Evolutionary conservation across 2,113 vertebrate species (phyloP).

Genomic region (Phycodurus eques): DNA sequence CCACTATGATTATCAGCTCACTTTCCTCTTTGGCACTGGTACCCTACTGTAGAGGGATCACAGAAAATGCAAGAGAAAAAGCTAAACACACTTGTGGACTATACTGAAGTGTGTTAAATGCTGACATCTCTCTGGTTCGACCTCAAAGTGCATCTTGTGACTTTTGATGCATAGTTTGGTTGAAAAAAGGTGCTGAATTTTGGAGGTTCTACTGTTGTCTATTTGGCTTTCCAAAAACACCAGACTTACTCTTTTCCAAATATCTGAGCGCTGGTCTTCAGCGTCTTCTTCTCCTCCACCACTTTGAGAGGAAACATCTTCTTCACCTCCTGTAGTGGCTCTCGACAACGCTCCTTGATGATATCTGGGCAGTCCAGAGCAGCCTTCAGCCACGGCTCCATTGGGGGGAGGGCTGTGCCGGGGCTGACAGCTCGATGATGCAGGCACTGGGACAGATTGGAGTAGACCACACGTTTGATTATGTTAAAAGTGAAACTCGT

Average conservation of each 20-base stretch:
- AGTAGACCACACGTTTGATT: not conserved
- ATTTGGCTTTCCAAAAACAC: not conserved
- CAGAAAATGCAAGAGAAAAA: too few species aligned
- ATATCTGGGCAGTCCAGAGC: conserved; percentile 78
- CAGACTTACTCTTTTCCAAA: conserved; percentile 84
- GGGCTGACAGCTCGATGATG: conserved; percentile 85
- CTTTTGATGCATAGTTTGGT: too few species aligned
- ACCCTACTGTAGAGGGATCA: too few species aligned
- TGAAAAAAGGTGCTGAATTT: not conserved
- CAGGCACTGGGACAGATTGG: conserved; percentile 78
- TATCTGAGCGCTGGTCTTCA: conserved; percentile 84
- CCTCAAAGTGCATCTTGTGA: too few species aligned
- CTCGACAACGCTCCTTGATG: conserved; percentile 74
- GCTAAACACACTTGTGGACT: too few species aligned
- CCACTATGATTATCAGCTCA: too few species aligned
- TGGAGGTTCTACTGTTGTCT: not conserved
- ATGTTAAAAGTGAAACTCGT: too few species aligned
- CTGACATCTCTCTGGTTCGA: too few species aligned
- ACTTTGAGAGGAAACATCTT: conserved; percentile 84
- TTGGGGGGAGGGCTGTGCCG: conserved; percentile 76
- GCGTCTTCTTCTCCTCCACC: conserved; percentile 83
- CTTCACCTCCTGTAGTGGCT: conserved; percentile 81
- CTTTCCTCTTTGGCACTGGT: too few species aligned
- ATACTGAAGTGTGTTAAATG: too few species aligned
- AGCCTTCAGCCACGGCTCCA: conserved; percentile 80